Conservation (phyloP, 2,797 vertebrate species). For the Dipus sagitta region DNA sequence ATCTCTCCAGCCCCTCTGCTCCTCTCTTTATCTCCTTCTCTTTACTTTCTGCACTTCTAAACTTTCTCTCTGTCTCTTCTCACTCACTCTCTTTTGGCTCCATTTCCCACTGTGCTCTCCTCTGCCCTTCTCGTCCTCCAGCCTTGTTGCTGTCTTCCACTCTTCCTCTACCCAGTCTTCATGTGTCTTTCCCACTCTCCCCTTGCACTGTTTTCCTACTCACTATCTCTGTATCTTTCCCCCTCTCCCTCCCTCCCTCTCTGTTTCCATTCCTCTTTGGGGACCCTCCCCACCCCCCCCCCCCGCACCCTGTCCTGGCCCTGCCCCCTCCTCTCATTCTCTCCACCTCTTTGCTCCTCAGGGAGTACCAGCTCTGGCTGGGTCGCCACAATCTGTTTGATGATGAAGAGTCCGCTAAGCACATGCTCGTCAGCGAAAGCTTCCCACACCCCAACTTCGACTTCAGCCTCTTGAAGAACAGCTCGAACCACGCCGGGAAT, state of each 20-base stretch:
- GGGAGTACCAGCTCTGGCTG: conserved; percentile 70
- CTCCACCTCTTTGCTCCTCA: background rate
- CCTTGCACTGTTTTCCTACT: no score
- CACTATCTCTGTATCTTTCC: accelerated
- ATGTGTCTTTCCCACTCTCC: background rate
- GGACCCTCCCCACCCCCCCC: background rate
- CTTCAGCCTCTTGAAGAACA: background rate
- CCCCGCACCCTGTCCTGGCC: background rate
- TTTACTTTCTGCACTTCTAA: no score
- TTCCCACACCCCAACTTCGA: conserved; percentile 53
- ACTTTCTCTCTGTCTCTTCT: background rate
- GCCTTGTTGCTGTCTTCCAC: background rate
- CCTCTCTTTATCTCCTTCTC: background rate
- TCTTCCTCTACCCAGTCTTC: background rate
- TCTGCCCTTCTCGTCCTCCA: background rate
- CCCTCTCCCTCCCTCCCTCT: no score
- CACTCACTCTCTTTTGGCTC: background rate
- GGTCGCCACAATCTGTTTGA: conserved; percentile 55
- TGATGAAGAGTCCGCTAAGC: background rate
- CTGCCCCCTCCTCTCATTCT: background rate
- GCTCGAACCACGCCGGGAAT: accelerated
- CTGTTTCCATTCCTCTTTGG: background rate
- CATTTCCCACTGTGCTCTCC: accelerated
- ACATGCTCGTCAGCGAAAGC: accelerated
- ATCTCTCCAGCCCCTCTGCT: no score